These are phyloP conservation scores for Halocaridina rubra DNA, from an alignment of 2,888 invertebrate genomes.

Conservation along the genomic window DNA sequence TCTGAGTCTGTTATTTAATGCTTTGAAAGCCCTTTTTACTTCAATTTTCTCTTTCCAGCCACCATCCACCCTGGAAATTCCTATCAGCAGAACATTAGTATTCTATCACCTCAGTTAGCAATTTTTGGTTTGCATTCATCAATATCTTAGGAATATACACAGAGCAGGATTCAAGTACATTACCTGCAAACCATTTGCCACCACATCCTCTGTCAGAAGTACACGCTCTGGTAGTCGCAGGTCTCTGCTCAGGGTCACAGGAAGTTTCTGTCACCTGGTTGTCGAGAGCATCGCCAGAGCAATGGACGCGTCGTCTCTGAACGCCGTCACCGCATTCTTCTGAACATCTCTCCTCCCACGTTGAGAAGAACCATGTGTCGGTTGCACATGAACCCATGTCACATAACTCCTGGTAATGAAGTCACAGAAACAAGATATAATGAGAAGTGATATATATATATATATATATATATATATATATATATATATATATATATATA, in stretches of 20 bases:
- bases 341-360: conserved; percentile 77
- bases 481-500: background rate
- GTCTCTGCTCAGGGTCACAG: conserved; percentile 73
- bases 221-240: conserved; percentile 77
- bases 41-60: no score
- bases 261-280: conserved; percentile 64
- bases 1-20: no score
- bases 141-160: no score
- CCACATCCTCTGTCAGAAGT: conserved; percentile 77
- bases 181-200: conserved; percentile 78
- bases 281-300: conserved; percentile 68
- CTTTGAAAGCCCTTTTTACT: no score
- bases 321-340: conserved; percentile 82
- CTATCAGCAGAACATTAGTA: no score
- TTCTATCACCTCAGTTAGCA: no score
- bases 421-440: background rate
- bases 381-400: conserved; percentile 65
- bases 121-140: no score
- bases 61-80: no score
- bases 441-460: background rate
- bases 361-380: conserved; percentile 74
- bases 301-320: conserved; percentile 80
- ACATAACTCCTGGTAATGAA: conserved; percentile 60
- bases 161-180: no score
- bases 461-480: background rate